phyloP scores from a whole-genome alignment of 2,888 invertebrate species.

The Xestobium rufovillosum region DNA sequence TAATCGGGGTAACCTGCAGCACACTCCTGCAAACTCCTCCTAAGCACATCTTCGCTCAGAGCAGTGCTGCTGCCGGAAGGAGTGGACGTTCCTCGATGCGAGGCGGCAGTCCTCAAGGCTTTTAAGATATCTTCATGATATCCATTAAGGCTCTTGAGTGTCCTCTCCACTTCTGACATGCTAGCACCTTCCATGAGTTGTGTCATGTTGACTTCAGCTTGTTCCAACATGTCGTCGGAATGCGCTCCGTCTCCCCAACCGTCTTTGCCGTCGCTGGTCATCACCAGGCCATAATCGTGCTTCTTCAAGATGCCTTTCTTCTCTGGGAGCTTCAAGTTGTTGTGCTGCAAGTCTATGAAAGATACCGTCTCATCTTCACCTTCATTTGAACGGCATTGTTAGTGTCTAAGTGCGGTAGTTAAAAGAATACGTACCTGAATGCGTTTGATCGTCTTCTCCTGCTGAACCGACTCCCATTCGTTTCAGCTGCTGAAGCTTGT shows the following conservation, averaged over 20 bases:
- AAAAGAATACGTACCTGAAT: constrained; percentile 59
- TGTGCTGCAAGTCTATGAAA: constrained; percentile 71
- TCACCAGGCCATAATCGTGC: constrained; percentile 67
- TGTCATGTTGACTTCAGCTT: constrained; percentile 56
- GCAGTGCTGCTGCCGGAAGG: constrained; percentile 59
- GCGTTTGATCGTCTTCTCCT: constrained; percentile 68
- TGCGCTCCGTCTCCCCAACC: constrained; percentile 69
- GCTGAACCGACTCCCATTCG: constrained; percentile 61
- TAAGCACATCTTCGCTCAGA: constrained; percentile 59
- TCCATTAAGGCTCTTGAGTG: constrained; percentile 72
- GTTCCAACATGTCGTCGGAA: constrained; percentile 40
- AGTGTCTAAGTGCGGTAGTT: too few species aligned
- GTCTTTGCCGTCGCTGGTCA: constrained; percentile 61
- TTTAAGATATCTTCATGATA: constrained; percentile 90
- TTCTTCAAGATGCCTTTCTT: constrained; percentile 92
- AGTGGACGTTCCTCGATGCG: constrained; percentile 54
- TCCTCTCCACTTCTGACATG: constrained; percentile 75
- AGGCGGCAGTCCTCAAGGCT: constrained; percentile 77
- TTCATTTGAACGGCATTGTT: too few species aligned
- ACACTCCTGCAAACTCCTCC: constrained; percentile 61
- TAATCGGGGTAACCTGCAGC: constrained; percentile 51
- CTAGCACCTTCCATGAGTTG: constrained; percentile 48
- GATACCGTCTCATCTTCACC: constrained; percentile 73
- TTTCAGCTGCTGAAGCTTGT: constrained; percentile 71
- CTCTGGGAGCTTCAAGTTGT: constrained; percentile 74